These are phyloP conservation scores for Platycheirus rosarum DNA, from an alignment of 2,888 invertebrate species.

Conservation along the genomic window DNA sequence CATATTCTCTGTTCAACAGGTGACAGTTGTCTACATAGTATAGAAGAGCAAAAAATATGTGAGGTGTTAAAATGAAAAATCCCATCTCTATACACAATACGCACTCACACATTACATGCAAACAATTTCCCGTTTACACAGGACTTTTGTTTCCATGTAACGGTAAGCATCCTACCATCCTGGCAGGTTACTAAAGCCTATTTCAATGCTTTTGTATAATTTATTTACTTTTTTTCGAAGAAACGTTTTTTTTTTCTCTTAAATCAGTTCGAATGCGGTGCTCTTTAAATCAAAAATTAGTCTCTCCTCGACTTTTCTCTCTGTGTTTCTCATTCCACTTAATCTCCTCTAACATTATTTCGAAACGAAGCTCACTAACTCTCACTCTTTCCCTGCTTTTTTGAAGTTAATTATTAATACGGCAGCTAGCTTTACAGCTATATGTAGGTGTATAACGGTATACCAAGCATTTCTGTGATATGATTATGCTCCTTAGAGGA, in stretches of 20 bases:
- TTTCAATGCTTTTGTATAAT: too few relatives aligned
- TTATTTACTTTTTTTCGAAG: too few relatives aligned
- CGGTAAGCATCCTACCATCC: not conserved
- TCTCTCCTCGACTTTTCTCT: not conserved
- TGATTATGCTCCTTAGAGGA: constrained; percentile 43
- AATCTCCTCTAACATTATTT: not conserved
- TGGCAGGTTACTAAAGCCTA: too few relatives aligned
- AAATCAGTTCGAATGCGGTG: not conserved
- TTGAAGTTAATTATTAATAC: constrained; percentile 69
- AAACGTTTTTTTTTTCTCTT: constrained; percentile 50
- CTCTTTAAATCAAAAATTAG: constrained; percentile 17
- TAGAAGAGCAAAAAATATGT: constrained; percentile 23
- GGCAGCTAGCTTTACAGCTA: constrained; percentile 23
- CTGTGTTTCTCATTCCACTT: not conserved
- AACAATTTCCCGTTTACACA: constrained; percentile 37
- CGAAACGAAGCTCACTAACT: not conserved
- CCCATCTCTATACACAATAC: constrained; percentile 17
- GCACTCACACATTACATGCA: constrained; percentile 47
- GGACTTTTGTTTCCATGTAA: constrained; percentile 22
- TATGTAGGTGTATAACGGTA: constrained; percentile 32
- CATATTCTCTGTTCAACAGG: constrained; percentile 69
- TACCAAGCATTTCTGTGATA: constrained; percentile 29
- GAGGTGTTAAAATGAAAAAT: constrained; percentile 31
- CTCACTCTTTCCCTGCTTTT: constrained; percentile 12
- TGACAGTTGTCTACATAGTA: constrained; percentile 59